phyloP scores from a whole-genome alignment of 2,797 vertebrate species.

The Megaceryle alcyon region DNA sequence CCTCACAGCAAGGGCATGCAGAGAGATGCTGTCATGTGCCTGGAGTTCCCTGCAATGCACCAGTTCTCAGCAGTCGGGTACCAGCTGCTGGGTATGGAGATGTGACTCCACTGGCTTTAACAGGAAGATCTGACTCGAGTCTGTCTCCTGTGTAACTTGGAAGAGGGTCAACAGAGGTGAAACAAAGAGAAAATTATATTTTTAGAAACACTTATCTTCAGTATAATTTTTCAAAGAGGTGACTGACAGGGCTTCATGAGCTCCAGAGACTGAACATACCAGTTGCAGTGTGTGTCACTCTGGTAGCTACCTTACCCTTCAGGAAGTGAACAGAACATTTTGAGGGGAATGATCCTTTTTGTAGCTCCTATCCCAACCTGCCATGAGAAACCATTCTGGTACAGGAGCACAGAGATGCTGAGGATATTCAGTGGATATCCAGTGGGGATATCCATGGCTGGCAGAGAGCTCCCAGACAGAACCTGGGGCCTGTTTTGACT shows the following conservation, averaged over 20 bases:
- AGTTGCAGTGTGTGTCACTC: not conserved
- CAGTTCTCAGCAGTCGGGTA: not conserved
- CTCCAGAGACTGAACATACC: not conserved
- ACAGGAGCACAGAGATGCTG: not conserved
- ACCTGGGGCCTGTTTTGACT: not conserved
- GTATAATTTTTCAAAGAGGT: not conserved
- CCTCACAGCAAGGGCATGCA: not conserved
- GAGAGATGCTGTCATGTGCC: not conserved
- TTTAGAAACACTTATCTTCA: not conserved
- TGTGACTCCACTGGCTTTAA: not conserved
- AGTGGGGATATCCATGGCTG: not conserved
- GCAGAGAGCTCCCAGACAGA: not conserved
- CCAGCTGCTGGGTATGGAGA: not conserved
- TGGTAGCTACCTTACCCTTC: not conserved
- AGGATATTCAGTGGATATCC: not conserved
- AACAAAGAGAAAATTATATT: not conserved
- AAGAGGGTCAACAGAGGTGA: not conserved
- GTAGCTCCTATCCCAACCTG: not conserved
- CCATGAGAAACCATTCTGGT: not conserved
- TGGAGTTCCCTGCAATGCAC: constrained; percentile 10
- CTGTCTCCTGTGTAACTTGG: not conserved
- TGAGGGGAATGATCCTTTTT: not conserved
- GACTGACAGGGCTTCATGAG: not conserved
- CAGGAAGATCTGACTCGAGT: not conserved
- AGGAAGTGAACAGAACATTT: not conserved